Percentiles rank a stretch among this genome's conserved stretches.
phyloP scores from a whole-genome alignment of 2,888 invertebrate species.

The Himalopsyche japonica region DNA sequence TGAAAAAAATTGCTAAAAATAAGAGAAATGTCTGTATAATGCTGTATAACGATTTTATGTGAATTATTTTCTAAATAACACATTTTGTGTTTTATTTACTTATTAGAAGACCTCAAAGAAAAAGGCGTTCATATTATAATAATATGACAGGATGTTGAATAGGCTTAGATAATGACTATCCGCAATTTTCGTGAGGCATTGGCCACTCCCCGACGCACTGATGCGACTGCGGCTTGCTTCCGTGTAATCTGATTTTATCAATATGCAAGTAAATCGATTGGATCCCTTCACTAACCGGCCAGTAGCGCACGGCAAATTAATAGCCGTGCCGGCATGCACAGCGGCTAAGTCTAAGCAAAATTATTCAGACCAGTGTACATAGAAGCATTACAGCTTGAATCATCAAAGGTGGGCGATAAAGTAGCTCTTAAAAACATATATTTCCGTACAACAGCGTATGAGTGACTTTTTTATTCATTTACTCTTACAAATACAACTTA shows the following conservation, averaged over 20 bases:
- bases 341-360: not conserved
- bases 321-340: not conserved
- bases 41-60: no score
- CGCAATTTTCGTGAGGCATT: not conserved
- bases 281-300: slow-evolving; percentile 11
- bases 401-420: not conserved
- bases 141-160: no score
- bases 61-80: no score
- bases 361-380: not conserved
- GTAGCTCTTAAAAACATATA: no score
- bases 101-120: no score
- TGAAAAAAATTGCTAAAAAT: no score
- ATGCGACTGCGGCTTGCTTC: not conserved
- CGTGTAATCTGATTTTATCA: slow-evolving; percentile 24
- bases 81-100: no score
- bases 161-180: not conserved
- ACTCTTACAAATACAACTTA: no score
- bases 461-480: no score
- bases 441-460: no score
- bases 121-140: no score
- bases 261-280: slow-evolving; percentile 28
- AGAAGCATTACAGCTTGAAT: not conserved
- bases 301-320: not conserved
- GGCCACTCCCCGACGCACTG: not conserved
- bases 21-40: no score